Percentiles rank a stretch among this genome's conserved stretches.
phyloP scores from a whole-genome alignment of 2,113 vertebrate species.

The Dolichotis patagonum region DNA sequence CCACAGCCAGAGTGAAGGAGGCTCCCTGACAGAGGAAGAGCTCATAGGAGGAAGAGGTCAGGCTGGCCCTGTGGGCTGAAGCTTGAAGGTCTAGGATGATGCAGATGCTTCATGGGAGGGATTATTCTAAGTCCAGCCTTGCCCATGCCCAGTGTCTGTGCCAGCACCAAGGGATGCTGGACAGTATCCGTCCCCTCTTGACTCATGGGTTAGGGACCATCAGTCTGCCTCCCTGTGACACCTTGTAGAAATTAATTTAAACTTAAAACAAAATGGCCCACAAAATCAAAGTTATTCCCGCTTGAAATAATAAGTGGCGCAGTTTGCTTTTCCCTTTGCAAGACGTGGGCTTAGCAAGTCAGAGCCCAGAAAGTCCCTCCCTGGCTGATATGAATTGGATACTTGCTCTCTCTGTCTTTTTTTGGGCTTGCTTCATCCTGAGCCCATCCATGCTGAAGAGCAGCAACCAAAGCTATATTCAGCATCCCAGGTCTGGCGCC shows the following conservation, averaged over 20 bases:
- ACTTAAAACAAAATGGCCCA: not conserved
- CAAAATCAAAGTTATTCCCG: not conserved
- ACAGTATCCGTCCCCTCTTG: not conserved
- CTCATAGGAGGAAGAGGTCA: not conserved
- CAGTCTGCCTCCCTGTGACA: not conserved
- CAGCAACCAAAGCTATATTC: not conserved
- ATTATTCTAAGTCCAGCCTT: not conserved
- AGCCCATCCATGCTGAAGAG: not conserved
- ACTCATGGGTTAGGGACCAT: not conserved
- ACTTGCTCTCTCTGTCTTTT: not conserved
- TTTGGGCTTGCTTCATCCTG: not conserved
- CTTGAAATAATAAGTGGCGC: not conserved
- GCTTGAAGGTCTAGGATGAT: too few relatives aligned
- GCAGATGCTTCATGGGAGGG: not conserved
- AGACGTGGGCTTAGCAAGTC: not conserved
- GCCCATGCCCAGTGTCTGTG: not conserved
- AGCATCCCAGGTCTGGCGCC: not conserved
- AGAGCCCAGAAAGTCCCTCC: not conserved
- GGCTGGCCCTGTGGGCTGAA: not conserved
- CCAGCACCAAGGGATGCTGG: not conserved
- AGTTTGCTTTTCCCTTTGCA: not conserved
- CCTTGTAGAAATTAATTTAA: not conserved
- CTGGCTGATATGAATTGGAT: not conserved
- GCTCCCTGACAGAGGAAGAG: not conserved
- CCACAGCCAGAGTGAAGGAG: not conserved